phyloP scores from a whole-genome alignment of 2,113 vertebrate species.

The Natator depressus region DNA sequence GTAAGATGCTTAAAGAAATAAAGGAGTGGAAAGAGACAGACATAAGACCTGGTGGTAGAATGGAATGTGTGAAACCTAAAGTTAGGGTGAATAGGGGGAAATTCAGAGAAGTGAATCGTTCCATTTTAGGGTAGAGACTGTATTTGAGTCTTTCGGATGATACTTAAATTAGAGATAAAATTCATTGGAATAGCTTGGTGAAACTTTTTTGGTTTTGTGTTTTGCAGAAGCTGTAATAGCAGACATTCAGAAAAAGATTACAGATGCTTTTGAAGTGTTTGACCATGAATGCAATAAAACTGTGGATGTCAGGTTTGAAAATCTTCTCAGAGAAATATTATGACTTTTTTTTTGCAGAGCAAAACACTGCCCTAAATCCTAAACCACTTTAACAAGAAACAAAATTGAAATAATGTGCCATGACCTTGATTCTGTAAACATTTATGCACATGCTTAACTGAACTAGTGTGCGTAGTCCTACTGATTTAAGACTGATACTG shows the following conservation, averaged over 20 bases:
- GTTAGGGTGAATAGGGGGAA: neutral
- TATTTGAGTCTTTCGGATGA: neutral
- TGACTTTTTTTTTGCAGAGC: neutral
- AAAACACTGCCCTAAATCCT: neutral
- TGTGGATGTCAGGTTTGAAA: slow-evolving; percentile 91
- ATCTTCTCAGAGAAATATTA: slow-evolving; percentile 29
- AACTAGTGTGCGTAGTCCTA: neutral
- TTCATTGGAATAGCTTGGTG: slow-evolving; percentile 8
- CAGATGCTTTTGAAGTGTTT: slow-evolving; percentile 90
- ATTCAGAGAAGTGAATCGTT: neutral
- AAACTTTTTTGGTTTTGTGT: slow-evolving; percentile 59
- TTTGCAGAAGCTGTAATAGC: slow-evolving; percentile 77
- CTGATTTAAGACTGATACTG: neutral
- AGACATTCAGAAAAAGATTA: slow-evolving; percentile 87
- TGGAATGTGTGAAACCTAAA: neutral
- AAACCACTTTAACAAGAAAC: slow-evolving; percentile 6
- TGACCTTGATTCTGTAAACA: neutral
- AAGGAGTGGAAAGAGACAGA: neutral
- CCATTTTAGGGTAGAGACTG: neutral
- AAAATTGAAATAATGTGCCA: neutral
- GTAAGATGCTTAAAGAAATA: neutral
- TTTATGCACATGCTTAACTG: neutral
- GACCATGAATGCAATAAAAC: slow-evolving; percentile 88
- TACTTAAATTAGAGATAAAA: slow-evolving; percentile 32
- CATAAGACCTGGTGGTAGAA: neutral